Evolutionary conservation across 53 echinoderm and acorn worm genomes (phyloP), one percentile per base, ranked within the genome.

Genomic region (Astropecten irregularis): DNA sequence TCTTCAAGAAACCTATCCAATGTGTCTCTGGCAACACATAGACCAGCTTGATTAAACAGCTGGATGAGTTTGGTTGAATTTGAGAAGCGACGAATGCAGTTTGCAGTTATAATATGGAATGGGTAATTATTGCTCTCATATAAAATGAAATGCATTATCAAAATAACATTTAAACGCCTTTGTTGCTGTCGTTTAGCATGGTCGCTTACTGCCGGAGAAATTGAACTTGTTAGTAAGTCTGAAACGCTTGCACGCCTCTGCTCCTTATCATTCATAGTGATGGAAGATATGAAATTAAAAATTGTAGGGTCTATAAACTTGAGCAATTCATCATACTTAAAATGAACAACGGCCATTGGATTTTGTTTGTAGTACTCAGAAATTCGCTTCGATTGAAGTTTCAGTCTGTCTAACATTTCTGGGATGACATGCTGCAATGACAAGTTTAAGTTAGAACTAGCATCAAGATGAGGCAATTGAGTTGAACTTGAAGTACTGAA

Each of bases 1-100:
- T 29, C 48, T 49, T 82, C 82, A 42, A 82, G 48, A 66, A 65
- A 66, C 20, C 82, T 82, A 14, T 82, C 66, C 6, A 82, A 44
- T 46, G 82, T 82, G 50, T 82, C 82, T 49, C 66, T 66, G 9
- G 82, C 65, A 0, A 82, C 66, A 66, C 63, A 66, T 20, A 65
- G 33, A 9, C 82, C 65, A 65, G 50, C 49, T 14, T 62, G 64
- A 42, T 82, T 82, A 27, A 82, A 66, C 16, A 82, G 18, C n/a
- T 64, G 49, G 34, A 82, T 18, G 8, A 82, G 28, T 48, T 50
- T 64, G 7, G 30, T 64, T 22, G 81, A 81, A 81, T 81, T 60
- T 42, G 81, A 81, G 0, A 77, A 33, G 15, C 66, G 33, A 0
- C 58, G 63, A 11, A 66, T 21, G 44, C 49, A 65, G 35, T 66